These are phyloP conservation scores for Trinorchestia longiramus DNA, from an alignment of 1,140 invertebrate genomes.

Conservation along the genomic window DNA sequence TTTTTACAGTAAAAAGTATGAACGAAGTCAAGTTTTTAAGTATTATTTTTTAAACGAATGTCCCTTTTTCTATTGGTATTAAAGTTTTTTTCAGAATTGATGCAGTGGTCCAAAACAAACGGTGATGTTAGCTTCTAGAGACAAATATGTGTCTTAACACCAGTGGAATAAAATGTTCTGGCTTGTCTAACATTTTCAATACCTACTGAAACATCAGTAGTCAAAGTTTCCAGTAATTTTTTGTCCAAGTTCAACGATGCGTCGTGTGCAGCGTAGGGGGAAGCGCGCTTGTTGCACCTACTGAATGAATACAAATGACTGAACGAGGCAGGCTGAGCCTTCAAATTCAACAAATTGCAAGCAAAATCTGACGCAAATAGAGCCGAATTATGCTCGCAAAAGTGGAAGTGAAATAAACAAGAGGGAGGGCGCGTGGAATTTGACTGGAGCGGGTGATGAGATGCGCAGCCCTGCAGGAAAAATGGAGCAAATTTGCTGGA, in stretches of 20 bases:
- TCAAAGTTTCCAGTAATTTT: not conserved
- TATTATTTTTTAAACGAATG: too few species aligned
- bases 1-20: too few species aligned
- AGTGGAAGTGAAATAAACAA: not conserved
- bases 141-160: not conserved
- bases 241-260: not conserved
- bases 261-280: not conserved
- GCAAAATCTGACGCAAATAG: not conserved
- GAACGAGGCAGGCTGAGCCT: not conserved
- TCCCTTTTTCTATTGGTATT: too few species aligned
- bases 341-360: not conserved
- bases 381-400: not conserved
- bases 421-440: not conserved
- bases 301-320: not conserved
- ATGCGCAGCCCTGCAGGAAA: not conserved
- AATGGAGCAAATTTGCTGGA: not conserved
- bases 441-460: not conserved
- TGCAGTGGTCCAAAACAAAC: too few species aligned
- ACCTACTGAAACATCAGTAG: not conserved
- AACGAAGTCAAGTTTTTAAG: too few species aligned
- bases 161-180: not conserved
- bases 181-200: not conserved
- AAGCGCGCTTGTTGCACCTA: not conserved
- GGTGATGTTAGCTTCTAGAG: not conserved
- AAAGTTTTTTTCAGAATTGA: too few species aligned